These are phyloP conservation scores for Rhyacichthys aspro DNA, from an alignment of 2,797 vertebrate genomes.

Conservation along the genomic window DNA sequence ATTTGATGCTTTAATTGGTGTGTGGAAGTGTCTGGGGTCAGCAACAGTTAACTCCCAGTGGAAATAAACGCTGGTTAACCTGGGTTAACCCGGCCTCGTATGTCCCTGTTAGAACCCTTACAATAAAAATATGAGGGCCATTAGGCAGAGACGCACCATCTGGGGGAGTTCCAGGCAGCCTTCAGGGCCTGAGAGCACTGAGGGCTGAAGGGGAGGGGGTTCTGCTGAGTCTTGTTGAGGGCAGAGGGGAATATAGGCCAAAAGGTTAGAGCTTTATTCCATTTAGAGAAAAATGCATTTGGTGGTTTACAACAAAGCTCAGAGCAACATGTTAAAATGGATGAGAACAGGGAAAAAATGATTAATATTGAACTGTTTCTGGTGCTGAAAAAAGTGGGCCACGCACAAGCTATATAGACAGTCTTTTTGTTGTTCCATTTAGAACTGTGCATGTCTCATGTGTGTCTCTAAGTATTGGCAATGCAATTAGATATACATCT, in stretches of 20 bases:
- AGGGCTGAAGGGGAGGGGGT: conserved; percentile 1
- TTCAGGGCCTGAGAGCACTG: conserved; percentile 24
- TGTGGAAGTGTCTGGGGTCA: conserved; percentile 48
- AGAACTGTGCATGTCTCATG: too few species aligned
- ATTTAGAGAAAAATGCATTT: conserved; percentile 1
- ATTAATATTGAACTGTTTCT: conserved; percentile 5
- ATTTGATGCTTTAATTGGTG: conserved; percentile 56
- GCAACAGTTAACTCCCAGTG: conserved; percentile 51
- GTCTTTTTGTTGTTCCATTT: too few species aligned
- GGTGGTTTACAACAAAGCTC: conserved; percentile 13
- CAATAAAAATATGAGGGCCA: conserved; percentile 38
- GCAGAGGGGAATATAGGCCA: conserved; percentile 35
- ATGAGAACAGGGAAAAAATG: conserved; percentile 3
- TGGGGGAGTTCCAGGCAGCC: conserved; percentile 33
- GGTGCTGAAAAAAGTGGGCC: background rate
- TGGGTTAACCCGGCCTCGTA: conserved; percentile 49
- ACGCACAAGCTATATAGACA: background rate
- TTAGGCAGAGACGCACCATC: conserved; percentile 49
- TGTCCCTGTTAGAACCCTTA: conserved; percentile 17
- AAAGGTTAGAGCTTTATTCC: conserved; percentile 21
- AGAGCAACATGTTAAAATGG: conserved; percentile 23
- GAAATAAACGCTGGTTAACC: conserved; percentile 50
- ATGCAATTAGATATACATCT: too few species aligned
- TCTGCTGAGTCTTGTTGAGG: conserved; percentile 23
- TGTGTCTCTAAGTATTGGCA: too few species aligned